A percentile compares a stretch with the other conserved stretches of the same genome.
Conservation (phyloP, 2,888 invertebrate genomes). For the Drosophila eohydei region DNA sequence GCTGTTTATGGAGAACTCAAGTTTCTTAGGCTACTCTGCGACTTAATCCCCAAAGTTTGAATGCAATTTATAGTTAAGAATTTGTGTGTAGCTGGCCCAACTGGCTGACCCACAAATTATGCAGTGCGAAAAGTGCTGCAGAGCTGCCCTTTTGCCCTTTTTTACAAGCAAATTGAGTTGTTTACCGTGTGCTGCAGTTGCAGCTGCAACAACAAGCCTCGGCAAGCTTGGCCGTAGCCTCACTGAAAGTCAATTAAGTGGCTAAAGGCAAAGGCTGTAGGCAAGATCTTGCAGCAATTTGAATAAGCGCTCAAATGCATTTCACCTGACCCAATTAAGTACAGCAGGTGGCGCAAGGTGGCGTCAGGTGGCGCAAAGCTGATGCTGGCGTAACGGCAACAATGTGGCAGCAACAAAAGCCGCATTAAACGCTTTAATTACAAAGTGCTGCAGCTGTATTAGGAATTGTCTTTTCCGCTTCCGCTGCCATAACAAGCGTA, state of each 20-base stretch:
- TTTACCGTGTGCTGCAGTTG: constrained; percentile 42
- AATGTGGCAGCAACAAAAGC: constrained; percentile 46
- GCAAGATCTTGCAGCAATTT: constrained; percentile 65
- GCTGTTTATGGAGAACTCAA: background rate
- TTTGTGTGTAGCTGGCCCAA: constrained; percentile 1
- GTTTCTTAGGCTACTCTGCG: constrained; percentile 13
- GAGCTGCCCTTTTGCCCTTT: constrained; percentile 2
- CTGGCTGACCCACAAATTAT: constrained; percentile 69
- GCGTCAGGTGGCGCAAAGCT: background rate
- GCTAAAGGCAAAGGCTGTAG: constrained; percentile 44
- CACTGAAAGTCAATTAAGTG: constrained; percentile 69
- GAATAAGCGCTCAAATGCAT: constrained; percentile 67
- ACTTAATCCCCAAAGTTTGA: constrained; percentile 25
- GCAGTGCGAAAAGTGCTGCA: constrained; percentile 56
- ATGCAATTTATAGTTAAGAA: constrained; percentile 59
- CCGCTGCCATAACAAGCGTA: constrained; percentile 70
- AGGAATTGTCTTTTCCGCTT: constrained; percentile 60
- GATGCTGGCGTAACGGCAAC: constrained; percentile 17
- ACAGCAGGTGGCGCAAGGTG: constrained; percentile 4
- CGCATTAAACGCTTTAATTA: constrained; percentile 75
- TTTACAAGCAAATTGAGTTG: constrained; percentile 66
- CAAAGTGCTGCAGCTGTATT: constrained; percentile 46
- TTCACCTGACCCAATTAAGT: constrained; percentile 68
- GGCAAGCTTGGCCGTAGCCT: constrained; percentile 15
- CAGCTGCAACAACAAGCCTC: constrained; percentile 15